A percentile compares a stretch with the other conserved stretches of the same genome.
Conservation (phyloP, 2,888 invertebrate genomes). For the Ferrisia virgata region DNA sequence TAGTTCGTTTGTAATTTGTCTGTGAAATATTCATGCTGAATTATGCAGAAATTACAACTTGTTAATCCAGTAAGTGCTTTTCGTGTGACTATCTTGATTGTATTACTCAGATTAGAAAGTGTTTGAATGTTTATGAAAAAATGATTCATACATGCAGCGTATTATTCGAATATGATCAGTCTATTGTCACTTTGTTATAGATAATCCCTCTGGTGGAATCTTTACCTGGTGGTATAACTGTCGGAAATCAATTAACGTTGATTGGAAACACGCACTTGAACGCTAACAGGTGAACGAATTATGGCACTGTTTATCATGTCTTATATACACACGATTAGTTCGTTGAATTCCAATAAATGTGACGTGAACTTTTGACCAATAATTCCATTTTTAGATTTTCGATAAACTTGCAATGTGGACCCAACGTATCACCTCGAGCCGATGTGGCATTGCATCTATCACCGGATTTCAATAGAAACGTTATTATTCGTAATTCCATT, state of each 20-base stretch:
- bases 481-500: too few species aligned
- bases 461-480: constrained; percentile 59
- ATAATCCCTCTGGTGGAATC: constrained; percentile 27
- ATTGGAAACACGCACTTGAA: constrained; percentile 30
- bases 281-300: constrained; percentile 26
- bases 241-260: constrained; percentile 10
- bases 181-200: constrained; percentile 1
- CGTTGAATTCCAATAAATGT: too few species aligned
- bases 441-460: constrained; percentile 75
- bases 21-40: too few species aligned
- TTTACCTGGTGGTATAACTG: constrained; percentile 20
- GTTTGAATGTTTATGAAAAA: background rate
- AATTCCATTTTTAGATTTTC: constrained; percentile 60
- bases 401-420: constrained; percentile 73
- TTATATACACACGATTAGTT: too few species aligned
- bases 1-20: too few species aligned
- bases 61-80: constrained; percentile 34
- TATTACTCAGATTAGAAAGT: background rate
- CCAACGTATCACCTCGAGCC: constrained; percentile 67
- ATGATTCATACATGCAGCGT: background rate
- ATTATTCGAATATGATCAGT: background rate
- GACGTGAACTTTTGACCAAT: constrained; percentile 35
- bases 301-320: too few species aligned
- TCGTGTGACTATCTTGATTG: background rate
- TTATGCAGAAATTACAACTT: constrained; percentile 8